These are phyloP conservation scores for Venusia cambrica DNA, from an alignment of 2,888 invertebrate genomes.

Conservation along the genomic window DNA sequence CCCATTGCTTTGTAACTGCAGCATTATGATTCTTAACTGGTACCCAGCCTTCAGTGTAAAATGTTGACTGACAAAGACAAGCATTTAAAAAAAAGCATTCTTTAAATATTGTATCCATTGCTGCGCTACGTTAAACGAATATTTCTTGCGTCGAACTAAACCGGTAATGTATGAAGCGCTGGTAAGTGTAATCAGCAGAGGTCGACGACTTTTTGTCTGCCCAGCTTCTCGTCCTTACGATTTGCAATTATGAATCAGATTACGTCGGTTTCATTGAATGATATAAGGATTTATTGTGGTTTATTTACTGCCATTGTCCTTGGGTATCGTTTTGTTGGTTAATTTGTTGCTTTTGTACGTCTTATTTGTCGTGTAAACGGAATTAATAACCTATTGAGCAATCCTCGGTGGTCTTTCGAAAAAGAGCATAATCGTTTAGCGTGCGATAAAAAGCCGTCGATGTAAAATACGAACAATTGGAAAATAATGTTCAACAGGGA, in stretches of 20 bases:
- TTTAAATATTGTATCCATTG: background rate
- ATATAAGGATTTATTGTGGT: slow-evolving; percentile 13
- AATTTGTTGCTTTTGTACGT: slow-evolving; percentile 1
- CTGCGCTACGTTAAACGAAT: background rate
- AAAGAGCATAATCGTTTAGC: no score
- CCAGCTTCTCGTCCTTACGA: slow-evolving; percentile 5
- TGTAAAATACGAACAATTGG: no score
- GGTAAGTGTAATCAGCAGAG: slow-evolving; percentile 1
- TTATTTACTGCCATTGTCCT: slow-evolving; percentile 10
- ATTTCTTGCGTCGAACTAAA: background rate
- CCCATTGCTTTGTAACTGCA: no score
- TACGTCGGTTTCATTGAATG: slow-evolving; percentile 15
- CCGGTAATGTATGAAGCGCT: slow-evolving; percentile 5
- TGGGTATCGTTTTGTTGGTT: background rate
- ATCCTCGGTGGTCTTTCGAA: no score
- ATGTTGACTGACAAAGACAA: no score
- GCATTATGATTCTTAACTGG: no score
- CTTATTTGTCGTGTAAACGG: no score
- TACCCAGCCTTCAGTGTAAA: no score
- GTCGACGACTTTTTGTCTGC: slow-evolving; percentile 15
- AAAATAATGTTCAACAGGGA: no score
- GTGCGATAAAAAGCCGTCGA: no score
- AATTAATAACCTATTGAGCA: no score
- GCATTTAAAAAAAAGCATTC: background rate
- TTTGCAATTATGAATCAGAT: slow-evolving; percentile 17